Base-by-base conservation (phyloP, 2,797 vertebrate genomes). In the Catamblyrhynchus diadema region DNA sequence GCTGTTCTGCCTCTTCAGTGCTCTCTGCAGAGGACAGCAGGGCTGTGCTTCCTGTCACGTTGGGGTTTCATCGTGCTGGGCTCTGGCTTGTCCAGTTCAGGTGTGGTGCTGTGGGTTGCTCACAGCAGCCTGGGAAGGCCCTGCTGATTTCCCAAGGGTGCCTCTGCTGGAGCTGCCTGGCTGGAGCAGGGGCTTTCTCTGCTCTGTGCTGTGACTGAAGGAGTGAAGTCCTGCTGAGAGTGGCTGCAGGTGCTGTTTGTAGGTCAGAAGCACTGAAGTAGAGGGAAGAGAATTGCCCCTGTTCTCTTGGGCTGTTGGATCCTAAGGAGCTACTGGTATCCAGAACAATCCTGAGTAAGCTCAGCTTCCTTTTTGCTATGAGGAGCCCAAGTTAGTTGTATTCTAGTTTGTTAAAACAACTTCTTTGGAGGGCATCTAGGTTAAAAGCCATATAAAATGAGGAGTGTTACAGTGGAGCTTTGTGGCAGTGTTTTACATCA, bases 11-110 rank as follows among this genome's bases (percentile, higher is more conserved):
- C 24, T 67, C 14, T 21, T 5, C 2, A 8, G 67, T 33, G 16
- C 18, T 41, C 39, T 6, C 12, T 47, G 35, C 15, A 1, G 1
- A 65, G 64, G 42, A 25, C 30, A 9, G 41, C 48, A 60, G 28
- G 84, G 28, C 16, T 56, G 3, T 35, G 0, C 42, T 70, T 65
- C 35, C 35, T 64, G 2, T 64, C 80, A 8, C 5, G 0, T 1
- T 14, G 21, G 35, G 11, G 3, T 47, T 60, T 64, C 8, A 2
- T 62, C 17, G 0, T 3, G n/a, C 70, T 75, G 24, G 6, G n/a
- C 20, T 48, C 57, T 20, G 54, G 7, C 61, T 8, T 65, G 50
- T 45, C 80, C 59, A 8, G 0, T 30, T 35, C 37, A 59, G 69
- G 47, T 69, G 75, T 93, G 57, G 62, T 77, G 6, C 22, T 48